Percentiles rank a stretch among this genome's conserved stretches.
Conservation (phyloP, 1,140 invertebrate genomes). For the Ectropis grisescens region DNA sequence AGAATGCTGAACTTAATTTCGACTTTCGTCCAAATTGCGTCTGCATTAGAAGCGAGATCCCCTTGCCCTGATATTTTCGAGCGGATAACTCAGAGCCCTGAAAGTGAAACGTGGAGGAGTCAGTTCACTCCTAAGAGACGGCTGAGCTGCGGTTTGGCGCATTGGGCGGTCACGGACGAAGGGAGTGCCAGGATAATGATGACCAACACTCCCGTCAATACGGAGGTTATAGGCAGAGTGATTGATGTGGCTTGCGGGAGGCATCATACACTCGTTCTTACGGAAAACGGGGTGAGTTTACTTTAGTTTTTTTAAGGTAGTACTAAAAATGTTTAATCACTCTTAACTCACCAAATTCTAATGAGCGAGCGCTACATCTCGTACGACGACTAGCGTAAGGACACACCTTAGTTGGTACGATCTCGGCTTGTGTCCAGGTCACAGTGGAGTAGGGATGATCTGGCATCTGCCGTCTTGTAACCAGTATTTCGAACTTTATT, state of each 20-base stretch:
- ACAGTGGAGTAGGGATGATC: too few relatives aligned
- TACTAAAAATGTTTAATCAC: too few relatives aligned
- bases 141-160: constrained; percentile 40
- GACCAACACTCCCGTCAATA: constrained; percentile 32
- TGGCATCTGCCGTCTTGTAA: too few relatives aligned
- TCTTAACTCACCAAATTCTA: too few relatives aligned
- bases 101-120: constrained; percentile 42
- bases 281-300: constrained; percentile 51
- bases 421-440: too few relatives aligned
- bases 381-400: too few relatives aligned
- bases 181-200: constrained; percentile 45
- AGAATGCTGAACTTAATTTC: constrained; percentile 45
- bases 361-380: too few relatives aligned
- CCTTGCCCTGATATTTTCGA: constrained; percentile 39
- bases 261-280: constrained; percentile 51
- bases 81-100: constrained; percentile 19
- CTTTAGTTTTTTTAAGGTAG: constrained; percentile 1
- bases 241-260: constrained; percentile 49
- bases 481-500: too few relatives aligned
- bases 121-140: constrained; percentile 29
- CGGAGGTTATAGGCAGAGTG: constrained; percentile 44
- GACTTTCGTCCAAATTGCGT: constrained; percentile 39
- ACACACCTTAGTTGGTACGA: too few relatives aligned
- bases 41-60: constrained; percentile 30
- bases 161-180: constrained; percentile 48